Evolutionary conservation across 35 echinoderm and acorn worm genomes (phyloP), one percentile per base, ranked within the genome.

Genomic region (Anneissia japonica): DNA sequence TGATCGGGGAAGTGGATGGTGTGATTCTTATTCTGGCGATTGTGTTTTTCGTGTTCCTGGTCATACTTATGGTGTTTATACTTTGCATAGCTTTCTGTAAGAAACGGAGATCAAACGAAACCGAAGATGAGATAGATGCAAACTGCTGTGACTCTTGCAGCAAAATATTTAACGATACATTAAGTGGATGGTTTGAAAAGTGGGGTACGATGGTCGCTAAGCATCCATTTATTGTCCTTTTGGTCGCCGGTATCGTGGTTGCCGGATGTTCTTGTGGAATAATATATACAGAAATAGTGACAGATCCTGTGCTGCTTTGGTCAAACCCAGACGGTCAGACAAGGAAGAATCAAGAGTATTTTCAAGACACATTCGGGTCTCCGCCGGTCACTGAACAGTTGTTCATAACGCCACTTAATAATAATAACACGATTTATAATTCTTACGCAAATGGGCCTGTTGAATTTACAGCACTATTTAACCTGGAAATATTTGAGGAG

Each of bases 301-400:
- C 87, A 6, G 92, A 93, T 82, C 92, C 92, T 3, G 87, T 93
- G 7, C 77, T 89, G 28, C 74, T 93, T 0, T 93, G 92, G 92
- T 89, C 87, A 9, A 82, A 46, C 1, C 74, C 74, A 16, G 36
- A 81, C 14, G 89, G 87, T 45, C 34, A 83, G 30, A 77, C 82
- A 16, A 77, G 87, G 72, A 77, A 64, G 0, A 77, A 93, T 77
- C 85, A 89, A 38, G 73, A 81, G 10, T 88, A 93, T 39, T 93
- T 75, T 40, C 83, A 93, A 28, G 77, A 89, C 13, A 81, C 74
- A 0, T 93, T 93, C 43, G 86, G 85, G 28, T 82, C 87, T 91
- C 73, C 77, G 87, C 38, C 46, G 38, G 0, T 84, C 88, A 77
- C 85, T 79, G 9, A 83, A 45, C n/a, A 26, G 28, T 12, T 10